phyloP scores from a whole-genome alignment of 2,888 invertebrate species.

The Dryobotodes eremita region DNA sequence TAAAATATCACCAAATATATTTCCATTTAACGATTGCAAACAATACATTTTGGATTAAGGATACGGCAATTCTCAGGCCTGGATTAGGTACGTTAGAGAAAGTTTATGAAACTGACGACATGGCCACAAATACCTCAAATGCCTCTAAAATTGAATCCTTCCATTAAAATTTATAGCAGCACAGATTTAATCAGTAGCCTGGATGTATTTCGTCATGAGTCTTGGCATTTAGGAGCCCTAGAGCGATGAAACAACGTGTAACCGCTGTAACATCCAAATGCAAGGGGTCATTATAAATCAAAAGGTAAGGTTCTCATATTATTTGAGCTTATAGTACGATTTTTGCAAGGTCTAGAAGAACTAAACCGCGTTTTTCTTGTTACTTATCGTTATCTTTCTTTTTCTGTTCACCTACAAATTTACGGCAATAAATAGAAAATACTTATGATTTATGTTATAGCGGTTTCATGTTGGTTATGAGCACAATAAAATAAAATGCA shows the following conservation, averaged over 20 bases:
- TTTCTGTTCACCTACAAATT: neutral
- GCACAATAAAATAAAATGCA: conserved; percentile 16
- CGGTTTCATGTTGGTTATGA: neutral
- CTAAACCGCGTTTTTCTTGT: neutral
- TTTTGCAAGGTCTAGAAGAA: neutral
- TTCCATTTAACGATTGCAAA: no score
- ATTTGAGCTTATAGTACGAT: conserved; percentile 12
- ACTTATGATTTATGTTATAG: neutral
- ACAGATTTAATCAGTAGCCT: conserved; percentile 51
- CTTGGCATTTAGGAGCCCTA: conserved; percentile 59
- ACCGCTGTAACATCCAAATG: conserved; percentile 49
- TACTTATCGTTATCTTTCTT: neutral
- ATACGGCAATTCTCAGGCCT: neutral
- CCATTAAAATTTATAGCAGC: conserved; percentile 26
- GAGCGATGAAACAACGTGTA: conserved; percentile 46
- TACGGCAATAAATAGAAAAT: neutral
- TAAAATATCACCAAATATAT: no score
- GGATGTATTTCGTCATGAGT: conserved; percentile 49
- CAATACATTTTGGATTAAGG: no score
- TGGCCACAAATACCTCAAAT: neutral
- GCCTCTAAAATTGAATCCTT: conserved; percentile 13
- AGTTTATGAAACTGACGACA: neutral
- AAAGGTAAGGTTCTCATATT: conserved; percentile 44
- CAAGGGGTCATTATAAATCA: conserved; percentile 45
- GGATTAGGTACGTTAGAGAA: neutral